Evolutionary conservation across 2,113 vertebrate genomes (phyloP).

Genomic region (Machaerirhynchus nigripectus): DNA sequence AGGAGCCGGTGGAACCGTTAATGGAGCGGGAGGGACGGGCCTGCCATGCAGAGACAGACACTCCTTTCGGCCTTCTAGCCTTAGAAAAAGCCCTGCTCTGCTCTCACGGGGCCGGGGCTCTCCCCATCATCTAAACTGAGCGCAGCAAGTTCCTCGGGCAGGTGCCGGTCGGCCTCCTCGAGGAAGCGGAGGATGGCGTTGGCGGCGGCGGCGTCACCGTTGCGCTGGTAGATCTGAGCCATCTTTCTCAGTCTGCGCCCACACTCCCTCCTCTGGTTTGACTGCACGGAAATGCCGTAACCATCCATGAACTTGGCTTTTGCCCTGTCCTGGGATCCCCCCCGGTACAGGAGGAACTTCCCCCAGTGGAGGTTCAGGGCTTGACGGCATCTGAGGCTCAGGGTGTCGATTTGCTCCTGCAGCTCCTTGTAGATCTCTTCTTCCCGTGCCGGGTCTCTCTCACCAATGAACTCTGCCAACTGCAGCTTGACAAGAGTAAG

Average conservation of each 20-base stretch:
- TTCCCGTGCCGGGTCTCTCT: fast-evolving
- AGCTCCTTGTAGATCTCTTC: not conserved
- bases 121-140: fast-evolving
- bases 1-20: fast-evolving
- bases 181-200: fast-evolving
- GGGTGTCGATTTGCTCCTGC: not conserved
- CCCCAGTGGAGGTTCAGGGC: not conserved
- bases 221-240: fast-evolving
- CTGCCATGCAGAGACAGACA: not conserved
- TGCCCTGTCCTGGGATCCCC: fast-evolving
- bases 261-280: fast-evolving
- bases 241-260: not conserved
- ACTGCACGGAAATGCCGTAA: fast-evolving
- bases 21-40: fast-evolving
- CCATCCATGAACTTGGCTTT: not conserved
- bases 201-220: fast-evolving
- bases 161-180: fast-evolving
- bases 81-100: not conserved
- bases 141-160: fast-evolving
- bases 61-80: not conserved
- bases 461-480: not conserved
- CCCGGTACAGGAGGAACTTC: not conserved
- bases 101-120: fast-evolving
- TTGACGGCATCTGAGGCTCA: not conserved
- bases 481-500: not conserved